A percentile compares a stretch with the other conserved stretches of the same genome.
phyloP scores from a whole-genome alignment of 2,888 invertebrate genomes.

The Urechis unicinctus region DNA sequence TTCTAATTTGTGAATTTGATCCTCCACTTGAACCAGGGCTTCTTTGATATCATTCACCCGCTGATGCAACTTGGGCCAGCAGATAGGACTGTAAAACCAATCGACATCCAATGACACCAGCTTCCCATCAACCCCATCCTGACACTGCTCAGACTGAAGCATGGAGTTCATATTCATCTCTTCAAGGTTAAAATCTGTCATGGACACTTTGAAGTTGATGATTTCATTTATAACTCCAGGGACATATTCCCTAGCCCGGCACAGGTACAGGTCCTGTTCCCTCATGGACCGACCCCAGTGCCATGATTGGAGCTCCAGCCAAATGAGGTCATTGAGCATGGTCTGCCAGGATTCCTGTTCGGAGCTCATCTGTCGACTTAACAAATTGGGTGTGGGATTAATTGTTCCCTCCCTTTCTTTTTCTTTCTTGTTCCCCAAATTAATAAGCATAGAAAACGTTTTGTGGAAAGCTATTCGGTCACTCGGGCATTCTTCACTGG shows the following conservation, averaged over 20 bases:
- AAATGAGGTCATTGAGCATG: constrained; percentile 80
- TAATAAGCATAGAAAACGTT: constrained; percentile 69
- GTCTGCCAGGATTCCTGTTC: constrained; percentile 85
- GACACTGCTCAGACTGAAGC: no score
- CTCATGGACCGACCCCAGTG: constrained; percentile 57
- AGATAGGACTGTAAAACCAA: no score
- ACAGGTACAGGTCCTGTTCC: constrained; percentile 73
- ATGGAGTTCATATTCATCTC: background rate
- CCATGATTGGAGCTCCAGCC: constrained; percentile 82
- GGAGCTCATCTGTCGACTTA: constrained; percentile 56
- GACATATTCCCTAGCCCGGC: constrained; percentile 67
- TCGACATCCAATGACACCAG: background rate
- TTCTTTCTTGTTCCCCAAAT: constrained; percentile 54
- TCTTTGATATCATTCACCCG: constrained; percentile 63
- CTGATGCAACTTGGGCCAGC: constrained; percentile 10
- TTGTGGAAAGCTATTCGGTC: constrained; percentile 45
- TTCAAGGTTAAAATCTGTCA: constrained; percentile 3
- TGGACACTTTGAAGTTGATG: constrained; percentile 60
- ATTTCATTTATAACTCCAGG: constrained; percentile 68
- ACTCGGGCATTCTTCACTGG: constrained; percentile 19
- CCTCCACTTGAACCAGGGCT: constrained; percentile 69
- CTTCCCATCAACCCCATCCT: no score
- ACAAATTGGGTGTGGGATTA: constrained; percentile 3
- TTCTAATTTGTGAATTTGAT: constrained; percentile 67
- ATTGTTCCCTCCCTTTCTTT: background rate